These are phyloP conservation scores for Coracopsis vasa DNA, from an alignment of 2,113 vertebrate species.

Conservation along the genomic window DNA sequence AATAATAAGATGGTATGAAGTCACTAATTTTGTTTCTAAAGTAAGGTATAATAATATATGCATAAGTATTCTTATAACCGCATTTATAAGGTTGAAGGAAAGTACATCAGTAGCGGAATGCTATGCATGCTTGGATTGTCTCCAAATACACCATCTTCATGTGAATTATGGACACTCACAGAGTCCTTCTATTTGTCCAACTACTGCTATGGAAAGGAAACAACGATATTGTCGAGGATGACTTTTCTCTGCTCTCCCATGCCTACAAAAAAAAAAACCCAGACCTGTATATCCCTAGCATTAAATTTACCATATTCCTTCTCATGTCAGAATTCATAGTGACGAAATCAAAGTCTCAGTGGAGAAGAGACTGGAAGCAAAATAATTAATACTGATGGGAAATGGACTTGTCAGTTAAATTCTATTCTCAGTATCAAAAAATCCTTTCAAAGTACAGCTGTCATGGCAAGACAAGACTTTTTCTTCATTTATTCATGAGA, in stretches of 20 bases:
- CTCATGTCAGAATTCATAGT: not conserved
- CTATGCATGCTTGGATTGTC: not conserved
- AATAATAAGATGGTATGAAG: not conserved
- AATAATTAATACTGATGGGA: constrained; percentile 50
- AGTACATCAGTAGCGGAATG: not conserved
- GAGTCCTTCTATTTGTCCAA: not conserved
- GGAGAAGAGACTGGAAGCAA: constrained; percentile 9
- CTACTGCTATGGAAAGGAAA: not conserved
- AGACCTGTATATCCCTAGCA: not conserved
- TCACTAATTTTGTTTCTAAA: not conserved
- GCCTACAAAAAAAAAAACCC: not conserved
- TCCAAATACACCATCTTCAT: not conserved
- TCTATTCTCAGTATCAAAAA: constrained; percentile 25
- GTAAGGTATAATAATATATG: not conserved
- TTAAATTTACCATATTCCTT: not conserved
- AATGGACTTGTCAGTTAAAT: constrained; percentile 36
- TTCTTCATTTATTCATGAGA: constrained; percentile 53
- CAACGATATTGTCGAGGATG: rapidly evolving
- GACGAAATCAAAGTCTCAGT: not conserved
- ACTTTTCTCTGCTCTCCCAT: not conserved
- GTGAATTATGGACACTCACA: not conserved
- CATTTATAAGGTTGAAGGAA: not conserved
- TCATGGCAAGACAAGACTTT: not conserved
- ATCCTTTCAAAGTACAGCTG: constrained; percentile 40
- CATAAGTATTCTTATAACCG: not conserved